Evolutionary conservation across 37 sponge, comb jelly and placozoan species (phyloP), one percentile per base, ranked within the genome.

Genomic region (Oscarella lobularis): DNA sequence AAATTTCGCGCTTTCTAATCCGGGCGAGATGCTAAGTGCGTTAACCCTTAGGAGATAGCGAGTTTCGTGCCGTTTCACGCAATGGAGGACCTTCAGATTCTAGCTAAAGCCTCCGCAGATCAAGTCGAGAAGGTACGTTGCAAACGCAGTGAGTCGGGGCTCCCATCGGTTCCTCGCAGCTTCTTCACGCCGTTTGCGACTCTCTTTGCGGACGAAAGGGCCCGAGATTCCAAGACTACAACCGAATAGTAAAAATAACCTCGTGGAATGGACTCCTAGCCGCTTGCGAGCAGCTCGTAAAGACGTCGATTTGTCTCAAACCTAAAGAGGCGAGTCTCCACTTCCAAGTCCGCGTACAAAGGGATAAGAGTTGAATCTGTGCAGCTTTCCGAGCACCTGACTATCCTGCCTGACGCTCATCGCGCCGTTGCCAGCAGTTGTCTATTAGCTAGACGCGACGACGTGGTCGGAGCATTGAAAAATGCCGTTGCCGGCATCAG

Each of bases 371-470:
- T n/a, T n/a, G n/a, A n/a, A n/a, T n/a, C n/a, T n/a, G n/a, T n/a
- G n/a, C n/a, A n/a, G n/a, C n/a, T n/a, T n/a, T n/a, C n/a, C n/a
- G n/a, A n/a, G n/a, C n/a, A n/a, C n/a, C n/a, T n/a, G n/a, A n/a
- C n/a, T n/a, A n/a, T n/a, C 66, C 75, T 87, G 6, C 5, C 33
- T 3, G 81, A 66, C 30, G 37, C 66, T 38, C 37, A 36, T 40
- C 48, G 34, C 20, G 81, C 76, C 34, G 38, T 84, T 6, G 39
- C 66, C 35, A 37, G 66, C 35, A 30, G 38, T 39, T 77, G 84
- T 77, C 36, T 87, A 81, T 76, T 76, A 73, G 88, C 83, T 35
- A 76, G 88, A 71, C 75, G 75, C 35, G 81, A 84, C 9, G 88
- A 87, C 38, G 29, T 87, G 14, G n/a, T 74, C 20, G 67, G 39